Evolutionary conservation across 2,888 invertebrate species (phyloP).

Genomic region (Dendrolimus pini): DNA sequence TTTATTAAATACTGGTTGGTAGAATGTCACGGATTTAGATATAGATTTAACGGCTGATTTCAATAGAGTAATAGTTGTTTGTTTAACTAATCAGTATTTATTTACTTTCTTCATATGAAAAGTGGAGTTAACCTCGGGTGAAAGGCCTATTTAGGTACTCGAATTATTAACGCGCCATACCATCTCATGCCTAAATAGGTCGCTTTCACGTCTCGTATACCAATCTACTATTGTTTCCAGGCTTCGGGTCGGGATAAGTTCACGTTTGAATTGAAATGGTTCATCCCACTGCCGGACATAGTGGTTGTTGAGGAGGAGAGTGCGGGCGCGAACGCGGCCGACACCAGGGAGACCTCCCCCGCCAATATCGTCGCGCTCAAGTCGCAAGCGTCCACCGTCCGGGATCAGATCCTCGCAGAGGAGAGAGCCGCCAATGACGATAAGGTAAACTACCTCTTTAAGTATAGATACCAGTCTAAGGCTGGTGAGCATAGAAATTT

Average conservation of each 20-base stretch:
- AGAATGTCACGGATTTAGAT: too few species aligned
- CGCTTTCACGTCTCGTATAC: too few species aligned
- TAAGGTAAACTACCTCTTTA: slow-evolving; percentile 52
- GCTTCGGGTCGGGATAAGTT: slow-evolving; percentile 91
- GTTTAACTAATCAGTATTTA: too few species aligned
- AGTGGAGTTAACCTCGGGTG: too few species aligned
- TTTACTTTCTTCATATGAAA: too few species aligned
- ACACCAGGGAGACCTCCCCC: slow-evolving; percentile 80
- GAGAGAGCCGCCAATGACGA: slow-evolving; percentile 81
- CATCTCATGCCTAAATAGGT: too few species aligned
- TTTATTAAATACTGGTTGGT: too few species aligned
- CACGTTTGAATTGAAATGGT: slow-evolving; percentile 96
- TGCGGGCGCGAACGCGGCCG: slow-evolving; percentile 46
- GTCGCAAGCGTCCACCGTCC: slow-evolving; percentile 89
- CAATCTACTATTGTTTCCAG: slow-evolving; percentile 35
- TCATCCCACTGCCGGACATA: slow-evolving; percentile 90
- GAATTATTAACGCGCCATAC: too few species aligned
- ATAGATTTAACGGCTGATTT: too few species aligned
- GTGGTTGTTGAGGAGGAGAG: slow-evolving; percentile 82
- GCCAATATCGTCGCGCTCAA: slow-evolving; percentile 90
- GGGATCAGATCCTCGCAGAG: slow-evolving; percentile 89
- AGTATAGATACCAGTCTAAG: neutral
- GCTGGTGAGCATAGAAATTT: too few species aligned
- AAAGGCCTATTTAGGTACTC: too few species aligned
- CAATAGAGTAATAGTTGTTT: too few species aligned